Percentiles rank a stretch among this genome's conserved stretches.
These are phyloP conservation scores for Raja brachyura DNA, from an alignment of 2,113 vertebrate genomes.

Conservation along the genomic window DNA sequence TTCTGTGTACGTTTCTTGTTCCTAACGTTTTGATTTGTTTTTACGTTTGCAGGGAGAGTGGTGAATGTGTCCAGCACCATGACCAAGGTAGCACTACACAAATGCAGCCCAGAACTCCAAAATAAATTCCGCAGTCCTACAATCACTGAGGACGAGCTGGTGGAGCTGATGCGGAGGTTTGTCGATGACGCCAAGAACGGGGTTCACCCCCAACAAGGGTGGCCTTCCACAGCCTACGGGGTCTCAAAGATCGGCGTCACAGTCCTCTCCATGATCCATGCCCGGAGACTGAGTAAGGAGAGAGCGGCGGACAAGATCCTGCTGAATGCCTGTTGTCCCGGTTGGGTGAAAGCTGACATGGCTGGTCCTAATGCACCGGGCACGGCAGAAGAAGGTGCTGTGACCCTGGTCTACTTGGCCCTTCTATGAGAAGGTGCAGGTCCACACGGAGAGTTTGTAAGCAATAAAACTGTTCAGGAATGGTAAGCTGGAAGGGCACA, in stretches of 20 bases:
- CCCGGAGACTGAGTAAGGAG: slow-evolving; percentile 58
- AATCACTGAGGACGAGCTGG: slow-evolving; percentile 79
- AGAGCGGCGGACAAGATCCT: slow-evolving; percentile 71
- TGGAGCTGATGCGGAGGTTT: slow-evolving; percentile 73
- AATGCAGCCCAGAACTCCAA: slow-evolving; percentile 71
- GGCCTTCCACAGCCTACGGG: slow-evolving; percentile 70
- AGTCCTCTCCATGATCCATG: slow-evolving; percentile 74
- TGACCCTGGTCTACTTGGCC: slow-evolving; percentile 78
- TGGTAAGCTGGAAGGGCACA: slow-evolving; percentile 58
- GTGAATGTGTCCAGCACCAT: slow-evolving; percentile 77
- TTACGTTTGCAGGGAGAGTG: slow-evolving; percentile 57
- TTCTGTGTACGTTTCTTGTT: neutral
- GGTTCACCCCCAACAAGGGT: slow-evolving; percentile 62
- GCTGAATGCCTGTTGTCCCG: slow-evolving; percentile 85
- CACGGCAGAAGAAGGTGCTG: slow-evolving; percentile 76
- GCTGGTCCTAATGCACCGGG: slow-evolving; percentile 69
- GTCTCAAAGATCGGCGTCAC: slow-evolving; percentile 79
- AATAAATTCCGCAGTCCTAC: slow-evolving; percentile 69
- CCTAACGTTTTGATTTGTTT: neutral
- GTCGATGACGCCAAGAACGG: slow-evolving; percentile 61
- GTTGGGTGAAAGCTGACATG: slow-evolving; percentile 88
- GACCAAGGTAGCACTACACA: slow-evolving; percentile 47
- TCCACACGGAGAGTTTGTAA: slow-evolving; percentile 74
- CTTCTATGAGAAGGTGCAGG: slow-evolving; percentile 63
- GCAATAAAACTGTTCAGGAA: slow-evolving; percentile 59